These are phyloP conservation scores for Geococcyx californianus DNA, from an alignment of 2,113 vertebrate species.

Conservation along the genomic window DNA sequence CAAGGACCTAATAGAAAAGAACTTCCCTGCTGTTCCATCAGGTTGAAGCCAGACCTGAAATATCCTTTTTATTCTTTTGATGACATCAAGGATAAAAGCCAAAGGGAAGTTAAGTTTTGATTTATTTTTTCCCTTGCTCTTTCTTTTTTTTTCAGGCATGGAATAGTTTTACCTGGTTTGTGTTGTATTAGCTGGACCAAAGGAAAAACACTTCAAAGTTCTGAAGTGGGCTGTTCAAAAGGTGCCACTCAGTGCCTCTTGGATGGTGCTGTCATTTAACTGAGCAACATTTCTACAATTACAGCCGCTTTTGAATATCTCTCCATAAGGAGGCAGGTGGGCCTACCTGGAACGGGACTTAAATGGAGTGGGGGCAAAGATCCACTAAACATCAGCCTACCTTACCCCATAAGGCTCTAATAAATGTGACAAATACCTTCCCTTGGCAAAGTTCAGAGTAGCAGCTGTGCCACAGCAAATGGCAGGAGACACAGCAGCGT, in stretches of 20 bases:
- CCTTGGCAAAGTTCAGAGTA: not conserved
- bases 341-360: not conserved
- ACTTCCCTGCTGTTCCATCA: constrained; percentile 66
- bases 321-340: not conserved
- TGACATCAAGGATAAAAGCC: constrained; percentile 65
- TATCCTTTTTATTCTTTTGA: constrained; percentile 60
- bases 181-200: constrained; percentile 17
- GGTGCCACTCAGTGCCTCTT: not conserved
- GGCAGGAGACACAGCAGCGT: not conserved
- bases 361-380: not conserved
- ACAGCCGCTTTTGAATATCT: not conserved
- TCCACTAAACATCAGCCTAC: not conserved
- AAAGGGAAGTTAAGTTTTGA: constrained; percentile 54
- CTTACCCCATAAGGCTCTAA: not conserved
- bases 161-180: constrained; percentile 50
- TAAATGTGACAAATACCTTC: not conserved
- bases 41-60: constrained; percentile 48
- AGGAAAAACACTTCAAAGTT: constrained; percentile 37
- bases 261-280: not conserved
- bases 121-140: constrained; percentile 27
- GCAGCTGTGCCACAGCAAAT: not conserved
- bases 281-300: not conserved
- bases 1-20: constrained; percentile 65
- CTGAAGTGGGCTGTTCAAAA: constrained; percentile 5
- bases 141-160: not conserved